Conservation (phyloP, 2,797 vertebrate genomes). For the Crenuchus spilurus region DNA sequence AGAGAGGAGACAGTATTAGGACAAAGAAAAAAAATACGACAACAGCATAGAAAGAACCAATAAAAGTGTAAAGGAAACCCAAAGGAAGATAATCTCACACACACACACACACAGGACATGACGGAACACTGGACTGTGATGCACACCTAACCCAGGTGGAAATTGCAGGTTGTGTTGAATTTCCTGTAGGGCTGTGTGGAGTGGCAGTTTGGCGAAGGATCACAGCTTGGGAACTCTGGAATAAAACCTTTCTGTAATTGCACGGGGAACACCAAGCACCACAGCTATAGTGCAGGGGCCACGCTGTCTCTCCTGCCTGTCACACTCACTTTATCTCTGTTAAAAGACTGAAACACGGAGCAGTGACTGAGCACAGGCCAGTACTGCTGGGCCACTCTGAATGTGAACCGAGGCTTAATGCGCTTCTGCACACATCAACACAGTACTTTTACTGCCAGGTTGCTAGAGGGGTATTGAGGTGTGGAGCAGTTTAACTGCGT, state of each 20-base stretch:
- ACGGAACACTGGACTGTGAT: conserved; percentile 15
- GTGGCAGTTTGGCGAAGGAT: conserved; percentile 63
- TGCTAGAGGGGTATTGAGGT: too few species aligned
- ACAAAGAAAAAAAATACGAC: neutral
- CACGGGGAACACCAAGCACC: conserved; percentile 47
- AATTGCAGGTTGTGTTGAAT: conserved; percentile 73
- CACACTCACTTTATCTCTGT: conserved; percentile 1
- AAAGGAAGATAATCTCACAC: neutral
- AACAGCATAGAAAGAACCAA: neutral
- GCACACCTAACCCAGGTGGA: conserved; percentile 75
- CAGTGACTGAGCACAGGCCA: neutral
- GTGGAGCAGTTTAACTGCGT: too few species aligned
- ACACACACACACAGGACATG: conserved; percentile 70
- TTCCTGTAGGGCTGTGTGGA: conserved; percentile 70
- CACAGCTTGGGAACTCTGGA: conserved; percentile 52
- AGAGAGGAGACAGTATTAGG: neutral
- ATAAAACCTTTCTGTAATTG: conserved; percentile 61
- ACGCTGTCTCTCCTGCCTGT: conserved; percentile 16
- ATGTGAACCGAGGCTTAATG: neutral
- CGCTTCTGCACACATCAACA: too few species aligned
- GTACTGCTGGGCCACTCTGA: neutral
- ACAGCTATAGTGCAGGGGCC: neutral
- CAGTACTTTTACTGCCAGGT: too few species aligned
- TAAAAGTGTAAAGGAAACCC: neutral
- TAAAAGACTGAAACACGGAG: neutral